Conservation (phyloP, 2,113 vertebrate species). For the Chionis minor region DNA sequence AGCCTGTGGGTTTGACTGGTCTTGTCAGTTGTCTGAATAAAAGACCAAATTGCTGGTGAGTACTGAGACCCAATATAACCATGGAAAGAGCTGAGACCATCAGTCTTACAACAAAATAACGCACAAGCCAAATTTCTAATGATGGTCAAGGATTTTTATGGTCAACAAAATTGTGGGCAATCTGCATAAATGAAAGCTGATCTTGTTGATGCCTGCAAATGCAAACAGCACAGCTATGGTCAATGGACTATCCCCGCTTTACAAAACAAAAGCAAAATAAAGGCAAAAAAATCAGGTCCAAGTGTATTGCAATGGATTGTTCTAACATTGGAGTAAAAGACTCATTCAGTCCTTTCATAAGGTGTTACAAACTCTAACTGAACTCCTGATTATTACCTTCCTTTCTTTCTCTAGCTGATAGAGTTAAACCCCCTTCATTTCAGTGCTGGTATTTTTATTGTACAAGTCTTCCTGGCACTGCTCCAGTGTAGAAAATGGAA, state of each 20-base stretch:
- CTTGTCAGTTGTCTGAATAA: not conserved
- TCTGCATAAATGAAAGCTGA: not conserved
- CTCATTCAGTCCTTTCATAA: not conserved
- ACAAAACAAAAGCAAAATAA: not conserved
- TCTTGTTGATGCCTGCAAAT: not conserved
- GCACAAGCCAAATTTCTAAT: not conserved
- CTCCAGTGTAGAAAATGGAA: not conserved
- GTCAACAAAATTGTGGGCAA: not conserved
- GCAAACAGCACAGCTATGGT: not conserved
- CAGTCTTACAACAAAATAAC: not conserved
- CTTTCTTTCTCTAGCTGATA: not conserved
- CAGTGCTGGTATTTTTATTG: not conserved
- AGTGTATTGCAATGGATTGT: not conserved
- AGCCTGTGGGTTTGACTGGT: not conserved
- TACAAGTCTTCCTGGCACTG: not conserved
- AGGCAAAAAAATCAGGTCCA: not conserved
- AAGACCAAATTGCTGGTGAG: not conserved
- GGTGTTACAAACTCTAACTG: not conserved
- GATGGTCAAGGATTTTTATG: not conserved
- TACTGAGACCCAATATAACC: rapidly evolving
- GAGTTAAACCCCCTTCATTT: not conserved
- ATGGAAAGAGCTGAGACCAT: not conserved
- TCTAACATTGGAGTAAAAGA: not conserved
- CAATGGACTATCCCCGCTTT: not conserved
- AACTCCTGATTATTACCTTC: not conserved